These are phyloP conservation scores for Coelopa pilipes DNA, from an alignment of 2,888 invertebrate species.

Conservation along the genomic window DNA sequence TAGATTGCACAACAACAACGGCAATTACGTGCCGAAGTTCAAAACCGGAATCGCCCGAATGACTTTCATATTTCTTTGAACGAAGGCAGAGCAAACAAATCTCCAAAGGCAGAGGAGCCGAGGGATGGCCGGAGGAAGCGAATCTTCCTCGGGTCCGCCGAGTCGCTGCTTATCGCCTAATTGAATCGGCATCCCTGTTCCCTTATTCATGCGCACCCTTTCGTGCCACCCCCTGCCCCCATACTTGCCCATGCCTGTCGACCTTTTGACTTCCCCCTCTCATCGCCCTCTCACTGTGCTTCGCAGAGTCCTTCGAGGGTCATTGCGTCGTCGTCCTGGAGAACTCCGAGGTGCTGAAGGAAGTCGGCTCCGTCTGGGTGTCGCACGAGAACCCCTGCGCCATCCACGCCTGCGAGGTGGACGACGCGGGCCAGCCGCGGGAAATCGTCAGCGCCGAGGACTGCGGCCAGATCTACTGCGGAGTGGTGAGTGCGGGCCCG, in stretches of 20 bases:
- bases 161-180: constrained; percentile 17
- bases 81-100: too few relatives aligned
- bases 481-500: constrained; percentile 58
- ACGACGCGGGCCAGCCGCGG: constrained; percentile 46
- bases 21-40: too few relatives aligned
- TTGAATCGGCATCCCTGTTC: constrained; percentile 1
- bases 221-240: neutral
- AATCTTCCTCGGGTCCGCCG: neutral
- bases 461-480: constrained; percentile 62
- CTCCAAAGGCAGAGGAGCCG: too few relatives aligned
- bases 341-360: constrained; percentile 46
- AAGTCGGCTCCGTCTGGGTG: constrained; percentile 61
- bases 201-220: neutral
- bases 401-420: constrained; percentile 57
- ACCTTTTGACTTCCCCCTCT: neutral
- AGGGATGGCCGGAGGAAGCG: too few relatives aligned
- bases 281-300: neutral
- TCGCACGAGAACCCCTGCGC: constrained; percentile 57
- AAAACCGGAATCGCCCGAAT: too few relatives aligned
- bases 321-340: constrained; percentile 58
- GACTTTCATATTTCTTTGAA: too few relatives aligned
- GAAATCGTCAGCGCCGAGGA: constrained; percentile 53
- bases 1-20: too few relatives aligned
- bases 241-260: neutral
- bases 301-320: constrained; percentile 12